phyloP scores from a whole-genome alignment of 2,888 invertebrate species.

The Hetaerina titia region DNA sequence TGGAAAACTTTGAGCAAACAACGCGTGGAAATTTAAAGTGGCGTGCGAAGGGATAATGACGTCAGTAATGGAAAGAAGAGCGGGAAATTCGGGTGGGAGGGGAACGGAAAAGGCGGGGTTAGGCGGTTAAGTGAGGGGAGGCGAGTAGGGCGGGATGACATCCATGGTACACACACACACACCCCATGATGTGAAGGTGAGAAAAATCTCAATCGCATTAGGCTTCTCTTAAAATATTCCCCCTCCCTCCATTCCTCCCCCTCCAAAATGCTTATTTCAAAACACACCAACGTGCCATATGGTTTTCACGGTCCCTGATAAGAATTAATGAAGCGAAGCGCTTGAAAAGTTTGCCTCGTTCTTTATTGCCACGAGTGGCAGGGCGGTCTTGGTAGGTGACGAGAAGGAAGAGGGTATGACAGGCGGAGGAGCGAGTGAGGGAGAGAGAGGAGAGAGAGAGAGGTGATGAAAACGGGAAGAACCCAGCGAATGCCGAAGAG shows the following conservation, averaged over 20 bases:
- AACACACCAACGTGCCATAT: background rate
- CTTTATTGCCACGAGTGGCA: background rate
- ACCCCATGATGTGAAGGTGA: background rate
- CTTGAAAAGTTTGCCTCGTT: background rate
- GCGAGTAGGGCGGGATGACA: background rate
- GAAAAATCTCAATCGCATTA: conserved; percentile 24
- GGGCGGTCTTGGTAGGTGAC: background rate
- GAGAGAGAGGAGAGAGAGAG: background rate
- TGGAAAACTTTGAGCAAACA: background rate
- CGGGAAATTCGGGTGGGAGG: background rate
- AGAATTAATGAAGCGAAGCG: conserved; percentile 39
- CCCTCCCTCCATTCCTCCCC: background rate
- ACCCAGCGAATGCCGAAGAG: background rate
- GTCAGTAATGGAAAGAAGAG: background rate
- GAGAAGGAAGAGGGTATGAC: background rate
- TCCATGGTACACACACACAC: background rate
- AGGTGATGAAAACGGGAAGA: background rate
- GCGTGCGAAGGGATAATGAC: background rate
- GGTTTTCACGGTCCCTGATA: background rate
- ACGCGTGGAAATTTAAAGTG: background rate
- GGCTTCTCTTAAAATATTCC: background rate
- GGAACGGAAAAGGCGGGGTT: background rate
- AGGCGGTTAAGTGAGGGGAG: background rate
- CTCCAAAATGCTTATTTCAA: background rate
- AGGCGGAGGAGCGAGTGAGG: background rate